Percentiles rank a stretch among this genome's conserved stretches.
Evolutionary conservation across 2,797 vertebrate genomes (phyloP).

Genomic region (Tragelaphus eurycerus): DNA sequence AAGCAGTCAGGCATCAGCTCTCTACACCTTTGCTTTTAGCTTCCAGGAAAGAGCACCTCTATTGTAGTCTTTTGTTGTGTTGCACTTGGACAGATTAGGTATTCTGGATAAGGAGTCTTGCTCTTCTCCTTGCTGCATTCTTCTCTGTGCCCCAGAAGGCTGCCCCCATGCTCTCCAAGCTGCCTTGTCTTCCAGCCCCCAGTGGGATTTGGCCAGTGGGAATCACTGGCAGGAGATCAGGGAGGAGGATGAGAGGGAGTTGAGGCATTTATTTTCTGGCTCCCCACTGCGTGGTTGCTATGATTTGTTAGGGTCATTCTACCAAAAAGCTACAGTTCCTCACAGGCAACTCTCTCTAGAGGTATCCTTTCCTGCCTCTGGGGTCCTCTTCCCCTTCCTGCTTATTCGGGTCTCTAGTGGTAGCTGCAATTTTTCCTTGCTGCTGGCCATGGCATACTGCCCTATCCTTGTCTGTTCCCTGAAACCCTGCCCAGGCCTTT

Average conservation of each 20-base stretch:
- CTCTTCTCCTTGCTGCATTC: neutral
- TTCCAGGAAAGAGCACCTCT: neutral
- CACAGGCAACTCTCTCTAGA: neutral
- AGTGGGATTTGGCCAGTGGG: neutral
- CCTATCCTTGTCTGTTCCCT: neutral
- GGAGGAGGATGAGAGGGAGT: neutral
- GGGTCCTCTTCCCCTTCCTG: rapidly evolving
- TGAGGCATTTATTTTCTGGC: neutral
- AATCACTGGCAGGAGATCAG: neutral
- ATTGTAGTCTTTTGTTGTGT: neutral
- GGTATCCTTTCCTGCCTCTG: neutral
- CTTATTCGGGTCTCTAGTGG: neutral
- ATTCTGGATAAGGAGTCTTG: neutral
- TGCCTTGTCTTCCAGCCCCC: neutral
- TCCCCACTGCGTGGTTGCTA: neutral
- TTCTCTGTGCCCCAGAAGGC: neutral
- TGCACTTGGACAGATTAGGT: neutral
- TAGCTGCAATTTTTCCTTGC: neutral
- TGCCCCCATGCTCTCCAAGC: neutral
- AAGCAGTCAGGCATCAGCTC: neutral
- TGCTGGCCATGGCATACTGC: neutral
- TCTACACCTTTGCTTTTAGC: neutral
- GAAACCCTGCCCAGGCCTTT: neutral
- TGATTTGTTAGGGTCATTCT: neutral
- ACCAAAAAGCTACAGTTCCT: neutral